These are phyloP conservation scores for Terrapene triunguis DNA, from an alignment of 2,113 vertebrate species.

Conservation along the genomic window DNA sequence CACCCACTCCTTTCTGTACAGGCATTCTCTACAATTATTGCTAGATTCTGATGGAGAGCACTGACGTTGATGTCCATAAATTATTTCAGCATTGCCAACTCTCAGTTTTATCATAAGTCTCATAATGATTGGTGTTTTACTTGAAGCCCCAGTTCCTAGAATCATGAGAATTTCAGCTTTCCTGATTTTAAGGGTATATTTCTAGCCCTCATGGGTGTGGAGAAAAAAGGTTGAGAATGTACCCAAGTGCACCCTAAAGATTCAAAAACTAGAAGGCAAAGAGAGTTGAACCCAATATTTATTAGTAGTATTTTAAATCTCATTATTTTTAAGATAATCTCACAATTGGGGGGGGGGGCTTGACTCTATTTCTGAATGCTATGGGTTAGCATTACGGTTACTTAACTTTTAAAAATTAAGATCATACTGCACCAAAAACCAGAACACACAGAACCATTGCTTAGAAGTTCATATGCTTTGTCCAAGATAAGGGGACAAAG, in stretches of 20 bases:
- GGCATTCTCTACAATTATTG: background rate
- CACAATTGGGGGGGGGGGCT: background rate
- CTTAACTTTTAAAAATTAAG: background rate
- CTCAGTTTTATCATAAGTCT: accelerated
- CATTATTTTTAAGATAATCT: background rate
- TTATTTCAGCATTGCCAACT: background rate
- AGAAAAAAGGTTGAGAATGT: slow-evolving; percentile 9
- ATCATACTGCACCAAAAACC: background rate
- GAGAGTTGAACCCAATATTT: background rate
- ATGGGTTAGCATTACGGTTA: background rate
- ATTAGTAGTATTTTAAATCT: background rate
- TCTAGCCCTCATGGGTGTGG: background rate
- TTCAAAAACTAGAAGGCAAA: background rate
- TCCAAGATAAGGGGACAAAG: background rate
- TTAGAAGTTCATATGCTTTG: background rate
- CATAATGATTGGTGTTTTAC: background rate
- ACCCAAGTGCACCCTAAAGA: accelerated
- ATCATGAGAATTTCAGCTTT: slow-evolving; percentile 18
- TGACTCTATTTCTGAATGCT: background rate
- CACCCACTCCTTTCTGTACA: background rate
- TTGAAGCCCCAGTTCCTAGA: background rate
- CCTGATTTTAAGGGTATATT: background rate
- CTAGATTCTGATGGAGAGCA: background rate
- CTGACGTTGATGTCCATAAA: accelerated
- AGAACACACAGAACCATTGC: background rate